Base-by-base conservation (phyloP, 2,113 vertebrate species). In the Felis chaus region DNA sequence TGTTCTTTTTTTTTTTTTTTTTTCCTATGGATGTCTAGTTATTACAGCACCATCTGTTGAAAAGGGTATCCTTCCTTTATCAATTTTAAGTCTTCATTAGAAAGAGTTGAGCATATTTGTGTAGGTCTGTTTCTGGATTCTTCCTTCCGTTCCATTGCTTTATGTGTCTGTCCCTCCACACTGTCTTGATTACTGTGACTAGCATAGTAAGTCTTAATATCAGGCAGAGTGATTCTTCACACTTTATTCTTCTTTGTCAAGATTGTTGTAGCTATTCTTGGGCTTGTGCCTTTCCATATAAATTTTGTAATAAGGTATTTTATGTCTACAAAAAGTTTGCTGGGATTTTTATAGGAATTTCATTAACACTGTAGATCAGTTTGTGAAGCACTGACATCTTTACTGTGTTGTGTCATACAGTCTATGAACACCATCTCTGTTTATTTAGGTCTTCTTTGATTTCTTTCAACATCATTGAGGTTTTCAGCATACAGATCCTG, bases 321-420 rank as follows among this genome's bases (percentile, higher is more conserved):
- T 81, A 80, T 84, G 57, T 48, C 39, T 88, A 23, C 16, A 19
- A 23, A 88, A 65, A 23, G 25, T 55, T 76, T 12, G 21, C 33
- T 84, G 23, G 14, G 48, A n/a, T 65, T 87, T 96, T 95, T 85
- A 63, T 71, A 53, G 57, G 50, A 61, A 80, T 83, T 93, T 31
- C 29, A 29, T 83, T 65, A 76, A 18, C 25, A 27, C 27, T 68
- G 1, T 82, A 74, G 88, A 90, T 95, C 18, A 86, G 73, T 27
- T 21, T 83, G n/a, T n/a, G 66, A 48, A 86, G 53, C 79, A 45
- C 21, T 82, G 79, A 9, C 21, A 10, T 71, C 80, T 95, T 95
- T 53, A 63, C 79, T 63, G 0, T 68, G 7, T n/a, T 90, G 36
- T 91, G 33, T 95, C 50, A 41, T 31, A 6, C 21, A 48, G 23